Conservation (phyloP, 2,797 vertebrate species). For the Arrhamphus sclerolepis region DNA sequence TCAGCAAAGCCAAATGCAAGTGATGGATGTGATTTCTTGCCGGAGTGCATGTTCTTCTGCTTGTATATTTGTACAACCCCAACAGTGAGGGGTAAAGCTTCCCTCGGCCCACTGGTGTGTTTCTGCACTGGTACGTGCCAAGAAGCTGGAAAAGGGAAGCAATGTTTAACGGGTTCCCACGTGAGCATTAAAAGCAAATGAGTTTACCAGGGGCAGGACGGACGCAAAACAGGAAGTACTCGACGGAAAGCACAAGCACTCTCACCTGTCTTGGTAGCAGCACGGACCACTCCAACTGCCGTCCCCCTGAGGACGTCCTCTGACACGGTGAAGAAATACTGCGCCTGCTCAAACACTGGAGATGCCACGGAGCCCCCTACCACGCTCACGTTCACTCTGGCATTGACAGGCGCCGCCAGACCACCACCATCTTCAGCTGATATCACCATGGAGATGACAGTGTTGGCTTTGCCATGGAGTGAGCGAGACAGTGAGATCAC, state of each 20-base stretch:
- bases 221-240: not conserved
- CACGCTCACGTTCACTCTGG: conserved; percentile 93
- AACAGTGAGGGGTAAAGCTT: too few species aligned
- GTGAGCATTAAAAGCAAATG: too few species aligned
- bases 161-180: too few species aligned
- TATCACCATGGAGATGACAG: conserved; percentile 91
- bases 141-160: too few species aligned
- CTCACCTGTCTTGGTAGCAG: conserved; percentile 81
- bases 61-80: too few species aligned
- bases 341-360: conserved; percentile 90
- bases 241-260: not conserved
- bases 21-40: too few species aligned
- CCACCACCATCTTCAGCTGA: conserved; percentile 90
- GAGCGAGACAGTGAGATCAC: conserved; percentile 92
- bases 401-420: conserved; percentile 85
- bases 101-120: too few species aligned
- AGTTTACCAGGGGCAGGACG: too few species aligned
- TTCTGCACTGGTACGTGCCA: too few species aligned
- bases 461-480: conserved; percentile 89
- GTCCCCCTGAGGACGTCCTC: conserved; percentile 89
- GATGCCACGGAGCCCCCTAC: conserved; percentile 88
- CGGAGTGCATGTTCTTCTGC: too few species aligned
- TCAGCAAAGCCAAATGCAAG: too few species aligned
- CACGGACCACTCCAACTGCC: conserved; percentile 86
- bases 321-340: conserved; percentile 91